These are phyloP conservation scores for Cotesia typhae DNA, from an alignment of 1,140 invertebrate species.

Conservation along the genomic window DNA sequence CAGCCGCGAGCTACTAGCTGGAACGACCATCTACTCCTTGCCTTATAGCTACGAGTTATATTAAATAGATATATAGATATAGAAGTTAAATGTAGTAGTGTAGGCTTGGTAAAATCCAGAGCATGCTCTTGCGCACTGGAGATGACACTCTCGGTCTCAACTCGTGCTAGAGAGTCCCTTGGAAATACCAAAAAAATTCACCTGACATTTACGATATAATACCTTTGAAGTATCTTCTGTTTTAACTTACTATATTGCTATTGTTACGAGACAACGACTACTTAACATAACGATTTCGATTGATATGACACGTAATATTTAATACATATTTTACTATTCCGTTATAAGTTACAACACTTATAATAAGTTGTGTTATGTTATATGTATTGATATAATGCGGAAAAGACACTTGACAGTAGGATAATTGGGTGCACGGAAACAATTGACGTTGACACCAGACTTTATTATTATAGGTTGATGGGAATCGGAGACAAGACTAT, in stretches of 20 bases:
- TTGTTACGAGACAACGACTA: too few relatives aligned
- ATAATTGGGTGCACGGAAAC: too few relatives aligned
- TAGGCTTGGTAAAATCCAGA: not conserved
- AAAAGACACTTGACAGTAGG: too few relatives aligned
- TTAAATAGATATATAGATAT: conserved; percentile 25
- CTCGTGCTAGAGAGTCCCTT: not conserved
- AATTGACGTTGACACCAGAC: too few relatives aligned
- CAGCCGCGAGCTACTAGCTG: conserved; percentile 16
- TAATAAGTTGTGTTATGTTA: too few relatives aligned
- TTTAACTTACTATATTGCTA: too few relatives aligned
- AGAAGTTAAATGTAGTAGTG: not conserved
- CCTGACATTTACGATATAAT: conserved; percentile 2
- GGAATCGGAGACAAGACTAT: too few relatives aligned
- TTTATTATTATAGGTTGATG: too few relatives aligned
- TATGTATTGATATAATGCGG: too few relatives aligned
- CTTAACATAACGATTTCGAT: too few relatives aligned
- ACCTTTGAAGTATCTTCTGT: not conserved
- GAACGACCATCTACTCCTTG: conserved; percentile 10
- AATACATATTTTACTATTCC: not conserved
- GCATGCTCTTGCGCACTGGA: conserved; percentile 14
- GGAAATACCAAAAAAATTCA: not conserved
- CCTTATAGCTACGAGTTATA: not conserved
- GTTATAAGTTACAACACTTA: not conserved
- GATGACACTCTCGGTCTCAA: not conserved
- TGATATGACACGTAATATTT: too few relatives aligned